Evolutionary conservation across 2,113 vertebrate genomes (phyloP), one percentile per base, ranked within the genome.

Genomic region (Anthoscopus minutus): DNA sequence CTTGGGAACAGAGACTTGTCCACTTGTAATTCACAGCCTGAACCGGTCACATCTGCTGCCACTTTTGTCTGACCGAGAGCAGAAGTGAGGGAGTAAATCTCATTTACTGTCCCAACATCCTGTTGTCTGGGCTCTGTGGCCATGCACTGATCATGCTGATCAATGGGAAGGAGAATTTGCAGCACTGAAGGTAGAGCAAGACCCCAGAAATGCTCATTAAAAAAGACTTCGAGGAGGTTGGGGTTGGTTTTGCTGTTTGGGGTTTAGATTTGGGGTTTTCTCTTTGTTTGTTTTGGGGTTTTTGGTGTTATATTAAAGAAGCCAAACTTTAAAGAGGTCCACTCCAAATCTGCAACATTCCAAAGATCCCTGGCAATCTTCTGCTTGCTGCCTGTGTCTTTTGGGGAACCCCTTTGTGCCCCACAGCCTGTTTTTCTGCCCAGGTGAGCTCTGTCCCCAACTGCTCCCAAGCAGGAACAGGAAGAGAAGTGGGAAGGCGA

Each of bases 401-500:
- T 22, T 5, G 27, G 60, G 38, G 25, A 31, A 8, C 5, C 16
- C 79, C 50, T 19, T n/a, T 0, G 13, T 7, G 25, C 53, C 15
- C 50, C 58, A 22, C 37, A 35, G 78, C 17, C 47, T 67, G 51
- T 40, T 24, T 4, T 33, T 8, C 38, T 14, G 57, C 48, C 61
- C 54, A 17, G 8, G 47, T 0, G 2, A 38, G 11, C 65, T 71
- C 50, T 19, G 28, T n/a, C 44, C 23, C 35, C 69, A 7, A 0
- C 31, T 13, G 19, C 60, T 23, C 71, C 72, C 8, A 19, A 35
- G 37, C 37, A 13, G 30, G 30, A 24, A 5, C 13, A 10, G 8
- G 22, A 7, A 1, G 9, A 20, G 61, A 19, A 50, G 24, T 28
- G 21, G 27, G 13, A 53, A 61, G 57, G 71, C 0, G 0, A 16